A percentile compares a stretch with the other conserved stretches of the same genome.
Conservation (phyloP, 2,888 invertebrate genomes). For the Microplitis deprimator region DNA sequence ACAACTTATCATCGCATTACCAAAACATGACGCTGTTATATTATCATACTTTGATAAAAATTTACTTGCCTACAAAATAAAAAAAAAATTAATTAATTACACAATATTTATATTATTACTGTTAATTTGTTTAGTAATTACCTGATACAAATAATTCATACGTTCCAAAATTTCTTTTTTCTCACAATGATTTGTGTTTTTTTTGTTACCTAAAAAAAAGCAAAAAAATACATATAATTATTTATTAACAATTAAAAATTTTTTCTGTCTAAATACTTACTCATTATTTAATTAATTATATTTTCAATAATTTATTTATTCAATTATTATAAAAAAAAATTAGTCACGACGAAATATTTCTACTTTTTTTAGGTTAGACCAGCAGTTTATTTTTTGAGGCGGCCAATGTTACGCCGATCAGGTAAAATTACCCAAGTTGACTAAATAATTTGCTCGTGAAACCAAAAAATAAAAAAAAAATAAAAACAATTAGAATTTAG, state of each 20-base stretch:
- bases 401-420: no score
- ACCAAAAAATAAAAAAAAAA: no score
- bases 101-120: not conserved
- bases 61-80: constrained; percentile 73
- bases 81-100: constrained; percentile 29
- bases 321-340: no score
- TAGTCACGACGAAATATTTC: no score
- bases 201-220: constrained; percentile 48
- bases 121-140: constrained; percentile 56
- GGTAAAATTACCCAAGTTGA: no score
- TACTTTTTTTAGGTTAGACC: no score
- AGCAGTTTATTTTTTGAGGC: no score
- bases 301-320: no score
- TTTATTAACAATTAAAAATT: not conserved
- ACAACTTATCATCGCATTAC: constrained; percentile 74
- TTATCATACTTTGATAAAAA: constrained; percentile 69
- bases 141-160: constrained; percentile 81
- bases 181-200: constrained; percentile 75
- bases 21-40: constrained; percentile 74
- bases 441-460: no score
- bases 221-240: not conserved
- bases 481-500: no score
- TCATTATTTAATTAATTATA: no score
- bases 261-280: no score
- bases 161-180: constrained; percentile 78